A percentile compares a stretch with the other conserved stretches of the same genome.
Conservation (phyloP, 2,888 invertebrate genomes). For the Slavum lentiscoides region DNA sequence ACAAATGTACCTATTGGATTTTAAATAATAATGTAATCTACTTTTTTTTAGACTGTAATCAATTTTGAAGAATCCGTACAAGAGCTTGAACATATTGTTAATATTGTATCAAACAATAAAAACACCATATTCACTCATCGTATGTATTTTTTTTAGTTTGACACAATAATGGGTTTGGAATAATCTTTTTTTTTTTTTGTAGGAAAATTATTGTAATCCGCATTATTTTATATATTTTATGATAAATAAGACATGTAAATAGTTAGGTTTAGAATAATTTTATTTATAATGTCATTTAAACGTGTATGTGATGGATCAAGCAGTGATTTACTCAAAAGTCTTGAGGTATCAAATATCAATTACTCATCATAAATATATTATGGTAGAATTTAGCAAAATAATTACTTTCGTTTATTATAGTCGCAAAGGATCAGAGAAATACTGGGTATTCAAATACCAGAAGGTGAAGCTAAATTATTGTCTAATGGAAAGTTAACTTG, state of each 20-base stretch:
- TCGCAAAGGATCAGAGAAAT: constrained; percentile 56
- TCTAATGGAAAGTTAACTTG: constrained; percentile 57
- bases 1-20: not conserved
- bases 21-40: constrained; percentile 2
- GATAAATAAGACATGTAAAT: not conserved
- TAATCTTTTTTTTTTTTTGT: constrained; percentile 12
- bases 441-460: constrained; percentile 56
- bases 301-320: constrained; percentile 54
- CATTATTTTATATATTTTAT: not conserved
- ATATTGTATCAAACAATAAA: constrained; percentile 36
- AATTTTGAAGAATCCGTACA: constrained; percentile 26
- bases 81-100: constrained; percentile 30
- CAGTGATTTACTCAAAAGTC: constrained; percentile 54
- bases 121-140: constrained; percentile 43
- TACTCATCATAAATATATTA: constrained; percentile 14
- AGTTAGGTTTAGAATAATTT: not conserved
- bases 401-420: constrained; percentile 41
- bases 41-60: constrained; percentile 26
- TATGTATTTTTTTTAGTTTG: constrained; percentile 19
- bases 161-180: not conserved
- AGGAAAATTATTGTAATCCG: constrained; percentile 37
- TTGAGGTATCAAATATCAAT: constrained; percentile 49
- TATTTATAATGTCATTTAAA: constrained; percentile 54
- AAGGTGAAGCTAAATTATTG: constrained; percentile 56
- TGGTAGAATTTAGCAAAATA: not conserved